Conservation (phyloP, 2,888 invertebrate genomes). For the Dynastes maya region DNA sequence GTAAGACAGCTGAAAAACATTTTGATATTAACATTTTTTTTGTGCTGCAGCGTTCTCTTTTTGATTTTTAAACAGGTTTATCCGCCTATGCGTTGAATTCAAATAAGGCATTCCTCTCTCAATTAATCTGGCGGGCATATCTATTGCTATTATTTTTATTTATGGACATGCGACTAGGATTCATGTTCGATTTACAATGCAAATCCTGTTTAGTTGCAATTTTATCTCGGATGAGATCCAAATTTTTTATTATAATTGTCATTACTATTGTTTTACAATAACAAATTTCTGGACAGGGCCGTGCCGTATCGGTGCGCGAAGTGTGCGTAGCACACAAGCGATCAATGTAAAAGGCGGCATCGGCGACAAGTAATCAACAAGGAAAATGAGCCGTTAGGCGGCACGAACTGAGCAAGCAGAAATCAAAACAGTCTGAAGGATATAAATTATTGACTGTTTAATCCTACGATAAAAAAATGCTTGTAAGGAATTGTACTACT, state of each 20-base stretch:
- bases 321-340: too few species aligned
- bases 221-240: too few species aligned
- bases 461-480: too few species aligned
- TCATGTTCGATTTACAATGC: slow-evolving; percentile 6
- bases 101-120: slow-evolving; percentile 9
- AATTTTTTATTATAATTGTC: not conserved
- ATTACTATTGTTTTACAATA: not conserved
- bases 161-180: not conserved
- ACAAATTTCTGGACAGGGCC: not conserved
- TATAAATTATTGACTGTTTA: too few species aligned
- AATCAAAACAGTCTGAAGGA: too few species aligned
- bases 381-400: too few species aligned
- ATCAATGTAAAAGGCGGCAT: too few species aligned
- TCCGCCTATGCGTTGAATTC: slow-evolving; percentile 6
- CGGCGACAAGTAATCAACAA: too few species aligned
- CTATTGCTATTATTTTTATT: slow-evolving; percentile 5
- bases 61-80: slow-evolving; percentile 15
- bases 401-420: too few species aligned
- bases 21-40: slow-evolving; percentile 18
- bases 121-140: slow-evolving; percentile 21
- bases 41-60: not conserved
- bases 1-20: not conserved
- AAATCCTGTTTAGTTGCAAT: slow-evolving; percentile 3
- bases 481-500: too few species aligned
- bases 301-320: too few species aligned